Conservation (phyloP, 92 coral and sea anemone species). For the Phenganax subtilis region DNA sequence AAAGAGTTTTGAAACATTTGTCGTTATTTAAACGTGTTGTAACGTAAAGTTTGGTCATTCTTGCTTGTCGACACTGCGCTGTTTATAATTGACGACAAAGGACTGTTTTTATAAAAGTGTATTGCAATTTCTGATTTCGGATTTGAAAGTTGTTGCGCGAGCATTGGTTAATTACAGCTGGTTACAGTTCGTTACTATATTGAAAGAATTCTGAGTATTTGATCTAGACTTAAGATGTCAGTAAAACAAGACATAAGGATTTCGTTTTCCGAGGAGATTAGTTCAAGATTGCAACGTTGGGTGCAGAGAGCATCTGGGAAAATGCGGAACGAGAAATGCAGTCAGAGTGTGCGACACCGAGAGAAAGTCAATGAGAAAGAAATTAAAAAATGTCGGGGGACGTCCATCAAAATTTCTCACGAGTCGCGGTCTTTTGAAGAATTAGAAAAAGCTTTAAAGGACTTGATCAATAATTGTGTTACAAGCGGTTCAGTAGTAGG, state of each 20-base stretch:
- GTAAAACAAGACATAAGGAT: not conserved
- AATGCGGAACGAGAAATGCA: slow-evolving; percentile 33
- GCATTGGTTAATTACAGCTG: not conserved
- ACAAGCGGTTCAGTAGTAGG: slow-evolving; percentile 4
- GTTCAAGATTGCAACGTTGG: slow-evolving; percentile 35
- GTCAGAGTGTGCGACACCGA: not conserved
- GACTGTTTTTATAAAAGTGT: not conserved
- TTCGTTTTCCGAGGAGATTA: slow-evolving; percentile 37
- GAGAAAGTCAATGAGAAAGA: slow-evolving; percentile 8
- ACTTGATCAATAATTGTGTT: slow-evolving; percentile 51
- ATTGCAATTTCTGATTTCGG: slow-evolving; percentile 29
- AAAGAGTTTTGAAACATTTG: not conserved
- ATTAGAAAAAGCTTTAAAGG: slow-evolving; percentile 55
- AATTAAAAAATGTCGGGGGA: slow-evolving; percentile 3
- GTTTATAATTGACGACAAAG: not conserved
- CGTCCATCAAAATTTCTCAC: not conserved
- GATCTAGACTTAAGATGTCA: not conserved
- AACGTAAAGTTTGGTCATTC: not conserved
- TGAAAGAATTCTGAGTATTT: not conserved
- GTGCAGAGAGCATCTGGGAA: slow-evolving; percentile 29
- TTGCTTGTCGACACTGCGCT: not conserved
- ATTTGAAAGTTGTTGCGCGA: not conserved
- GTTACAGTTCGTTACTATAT: not conserved
- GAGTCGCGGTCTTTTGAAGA: slow-evolving; percentile 18
- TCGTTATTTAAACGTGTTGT: slow-evolving; percentile 1